Percentiles rank a stretch among this genome's conserved stretches.
These are phyloP conservation scores for Philereme vetulata DNA, from an alignment of 2,888 invertebrate species.

Conservation along the genomic window DNA sequence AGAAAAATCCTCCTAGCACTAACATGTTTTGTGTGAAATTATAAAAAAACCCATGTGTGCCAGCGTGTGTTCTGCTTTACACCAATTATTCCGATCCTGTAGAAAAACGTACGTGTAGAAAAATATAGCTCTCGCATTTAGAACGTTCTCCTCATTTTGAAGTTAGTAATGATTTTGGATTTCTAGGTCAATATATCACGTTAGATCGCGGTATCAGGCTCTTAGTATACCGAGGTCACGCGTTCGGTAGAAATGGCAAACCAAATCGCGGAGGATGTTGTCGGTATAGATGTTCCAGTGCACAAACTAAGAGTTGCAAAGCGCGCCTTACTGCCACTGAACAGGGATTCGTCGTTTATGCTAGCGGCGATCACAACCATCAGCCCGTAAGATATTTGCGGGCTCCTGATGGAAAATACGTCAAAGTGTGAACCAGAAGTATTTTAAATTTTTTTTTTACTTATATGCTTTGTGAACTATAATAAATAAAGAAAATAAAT, in stretches of 20 bases:
- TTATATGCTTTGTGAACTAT: too few species aligned
- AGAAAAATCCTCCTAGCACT: too few species aligned
- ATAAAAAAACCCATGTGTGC: too few species aligned
- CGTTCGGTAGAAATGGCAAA: constrained; percentile 13
- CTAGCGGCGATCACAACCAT: constrained; percentile 12
- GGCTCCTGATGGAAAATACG: constrained; percentile 12
- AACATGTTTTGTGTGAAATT: too few species aligned
- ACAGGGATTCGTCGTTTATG: constrained; percentile 1
- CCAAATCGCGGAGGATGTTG: constrained; percentile 1
- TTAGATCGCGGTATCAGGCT: constrained; percentile 10
- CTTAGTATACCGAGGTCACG: constrained; percentile 15
- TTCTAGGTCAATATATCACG: constrained; percentile 8
- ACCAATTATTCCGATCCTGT: too few species aligned
- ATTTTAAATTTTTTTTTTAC: too few species aligned
- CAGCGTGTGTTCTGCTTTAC: too few species aligned
- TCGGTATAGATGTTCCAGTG: constrained; percentile 25
- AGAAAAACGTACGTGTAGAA: too few species aligned
- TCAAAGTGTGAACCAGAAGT: constrained; percentile 4
- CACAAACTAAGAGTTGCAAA: constrained; percentile 14
- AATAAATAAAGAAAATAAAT: too few species aligned
- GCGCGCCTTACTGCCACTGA: constrained; percentile 7
- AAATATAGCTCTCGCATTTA: too few species aligned
- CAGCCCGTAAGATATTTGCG: constrained; percentile 12
- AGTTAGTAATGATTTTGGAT: not conserved
- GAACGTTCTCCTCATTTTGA: too few species aligned